Base-by-base conservation (phyloP, 2,888 invertebrate genomes). In the Oligia latruncula region DNA sequence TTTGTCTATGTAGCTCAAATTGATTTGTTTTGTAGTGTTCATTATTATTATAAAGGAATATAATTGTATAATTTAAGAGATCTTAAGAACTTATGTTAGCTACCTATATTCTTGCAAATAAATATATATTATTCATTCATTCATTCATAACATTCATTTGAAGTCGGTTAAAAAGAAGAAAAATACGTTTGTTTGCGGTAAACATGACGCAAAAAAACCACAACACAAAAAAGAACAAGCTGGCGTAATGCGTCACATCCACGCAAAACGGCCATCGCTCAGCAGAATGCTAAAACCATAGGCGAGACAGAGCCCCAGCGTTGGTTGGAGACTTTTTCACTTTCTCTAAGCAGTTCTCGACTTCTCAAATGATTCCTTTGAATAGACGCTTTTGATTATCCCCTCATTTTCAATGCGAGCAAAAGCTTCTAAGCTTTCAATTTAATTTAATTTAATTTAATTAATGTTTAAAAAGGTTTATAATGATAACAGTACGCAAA, bases 331-430 rank as follows among this genome's bases (percentile, higher is more conserved):
- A 11, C 58, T 23, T 23, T 23, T 58, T 23, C 20, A 6, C 17
- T 52, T 43, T 23, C 70, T 15, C 67, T 23, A 11, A 73, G 46
- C 35, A 55, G 23, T 68, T 72, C 58, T 74, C 60, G 82, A 72
- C 64, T 81, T 74, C 4, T 46, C 43, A 65, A 86, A 82, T 72
- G 55, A 84, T 72, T 73, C 62, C 75, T 85, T 83, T 83, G 77
- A 82, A 86, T 35, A 71, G 46, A 64, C 29, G 60, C 67, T 82
- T 84, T 82, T 74, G 71, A 86, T 71, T 71, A 71, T 77, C 55
- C 29, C 20, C 66, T 58, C 49, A 49, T 64, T 83, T 77, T 86
- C 74, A 77, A 68, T 67, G 29, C 67, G 23, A 82, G 65, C 52
- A 43, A 65, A 80, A 74, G 73, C 77, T 66, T 77, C 77, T 77